Percentiles rank a stretch among this genome's conserved stretches.
Evolutionary conservation across 2,888 invertebrate genomes (phyloP).

Genomic region (Geophilus truncorum): DNA sequence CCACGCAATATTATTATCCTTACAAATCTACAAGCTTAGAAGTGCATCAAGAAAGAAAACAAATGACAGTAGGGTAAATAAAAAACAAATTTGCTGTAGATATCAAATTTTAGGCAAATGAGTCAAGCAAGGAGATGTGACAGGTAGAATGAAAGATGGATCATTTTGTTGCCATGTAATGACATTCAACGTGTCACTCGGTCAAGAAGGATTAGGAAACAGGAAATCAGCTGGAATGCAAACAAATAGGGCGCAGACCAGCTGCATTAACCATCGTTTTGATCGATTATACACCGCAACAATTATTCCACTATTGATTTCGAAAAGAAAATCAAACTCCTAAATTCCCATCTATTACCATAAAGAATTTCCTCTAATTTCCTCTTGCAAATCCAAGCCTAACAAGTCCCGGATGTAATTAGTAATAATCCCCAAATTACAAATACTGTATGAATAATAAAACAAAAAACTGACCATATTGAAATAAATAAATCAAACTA

Average conservation of each 20-base stretch:
- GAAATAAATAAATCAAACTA: no score
- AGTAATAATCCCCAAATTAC: no score
- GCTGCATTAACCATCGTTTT: background rate
- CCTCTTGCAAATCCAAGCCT: no score
- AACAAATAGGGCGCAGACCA: background rate
- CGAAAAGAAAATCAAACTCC: background rate
- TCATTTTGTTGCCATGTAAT: background rate
- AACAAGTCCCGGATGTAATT: no score
- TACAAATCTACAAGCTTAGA: no score
- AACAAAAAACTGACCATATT: no score
- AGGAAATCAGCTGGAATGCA: constrained; percentile 6
- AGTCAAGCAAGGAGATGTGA: background rate
- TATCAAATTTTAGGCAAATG: background rate
- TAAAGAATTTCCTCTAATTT: background rate
- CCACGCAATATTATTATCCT: no score
- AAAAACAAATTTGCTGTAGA: no score
- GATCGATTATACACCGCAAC: background rate
- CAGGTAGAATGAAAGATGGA: constrained; percentile 1
- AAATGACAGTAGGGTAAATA: no score
- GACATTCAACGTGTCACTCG: constrained; percentile 25
- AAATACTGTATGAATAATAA: no score
- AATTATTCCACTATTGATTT: background rate
- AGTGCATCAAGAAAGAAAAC: no score
- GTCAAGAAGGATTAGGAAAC: constrained; percentile 21
- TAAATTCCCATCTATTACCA: background rate